Evolutionary conservation across 2,113 vertebrate genomes (phyloP), one percentile per base, ranked within the genome.

Genomic region (Rhinogobius similis): DNA sequence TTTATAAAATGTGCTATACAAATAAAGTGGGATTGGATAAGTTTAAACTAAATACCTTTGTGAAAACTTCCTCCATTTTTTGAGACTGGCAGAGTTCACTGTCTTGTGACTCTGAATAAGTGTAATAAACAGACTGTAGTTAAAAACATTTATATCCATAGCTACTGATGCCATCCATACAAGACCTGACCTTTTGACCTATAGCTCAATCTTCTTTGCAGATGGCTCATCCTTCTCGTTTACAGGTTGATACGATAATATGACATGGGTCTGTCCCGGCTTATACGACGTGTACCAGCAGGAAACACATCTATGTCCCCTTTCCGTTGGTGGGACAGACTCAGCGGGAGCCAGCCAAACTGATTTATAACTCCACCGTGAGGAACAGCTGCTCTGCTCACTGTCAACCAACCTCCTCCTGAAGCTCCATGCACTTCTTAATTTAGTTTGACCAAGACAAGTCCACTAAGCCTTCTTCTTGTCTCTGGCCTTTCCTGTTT

Each of bases 331-430:
- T 53, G 73, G 48, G 77, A 79, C 44, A 53, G 66, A 74, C 79
- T 75, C 44, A 7, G 73, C 46, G 73, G 73, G 83, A 88, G 76
- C 73, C 73, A 65, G 73, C 73, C 68, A 50, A 67, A 69, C 70
- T 85, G 89, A 92, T 90, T 91, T 90, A 90, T 79, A 83, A 83
- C 85, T 83, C 71, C 79, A 78, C 80, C 81, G 82, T 79, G 85
- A 85, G 79, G 77, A 88, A 74, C 88, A 92, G 91, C 90, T 91
- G 89, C 89, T 87, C 78, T 29, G 72, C 87, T 86, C 62, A 43
- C 80, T 79, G 87, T 87, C 86, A 87, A 77, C 88, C 72, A 84
- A 82, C 77, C 83, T 82, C 88, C 72, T 88, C 73, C 79, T 70
- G 70, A 79, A 84, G 23, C 88, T 76, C 81, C 82, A 80, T 85